phyloP scores from a whole-genome alignment of 2,113 vertebrate species.

The Ranitomeya variabilis region DNA sequence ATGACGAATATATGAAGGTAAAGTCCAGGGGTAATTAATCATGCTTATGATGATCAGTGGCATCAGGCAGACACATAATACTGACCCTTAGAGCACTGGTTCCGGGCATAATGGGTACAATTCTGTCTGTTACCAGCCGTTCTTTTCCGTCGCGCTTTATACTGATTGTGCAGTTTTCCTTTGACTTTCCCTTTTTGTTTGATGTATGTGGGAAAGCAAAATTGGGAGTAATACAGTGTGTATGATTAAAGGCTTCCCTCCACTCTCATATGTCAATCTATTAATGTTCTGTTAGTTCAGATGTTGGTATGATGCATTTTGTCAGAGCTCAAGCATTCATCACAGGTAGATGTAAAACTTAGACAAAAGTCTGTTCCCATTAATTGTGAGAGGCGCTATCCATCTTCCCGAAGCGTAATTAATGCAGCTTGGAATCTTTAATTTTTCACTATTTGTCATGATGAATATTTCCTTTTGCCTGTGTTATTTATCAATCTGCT shows the following conservation, averaged over 20 bases:
- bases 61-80: background rate
- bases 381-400: constrained; percentile 87
- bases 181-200: constrained; percentile 39
- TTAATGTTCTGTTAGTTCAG: constrained; percentile 81
- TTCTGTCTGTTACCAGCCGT: background rate
- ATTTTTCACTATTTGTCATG: constrained; percentile 86
- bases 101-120: background rate
- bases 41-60: background rate
- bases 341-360: constrained; percentile 85
- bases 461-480: constrained; percentile 79
- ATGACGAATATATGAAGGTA: no score
- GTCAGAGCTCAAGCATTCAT: constrained; percentile 85
- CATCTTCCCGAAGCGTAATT: constrained; percentile 81
- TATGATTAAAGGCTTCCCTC: constrained; percentile 83
- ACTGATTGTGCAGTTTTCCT: constrained; percentile 1
- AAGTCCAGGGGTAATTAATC: background rate
- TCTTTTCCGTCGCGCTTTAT: background rate
- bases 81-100: background rate
- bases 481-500: constrained; percentile 75
- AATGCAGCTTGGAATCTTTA: constrained; percentile 81
- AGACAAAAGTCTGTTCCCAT: constrained; percentile 90
- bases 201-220: constrained; percentile 65
- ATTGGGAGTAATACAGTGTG: constrained; percentile 72
- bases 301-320: constrained; percentile 84
- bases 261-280: constrained; percentile 81